Evolutionary conservation across 2,113 vertebrate species (phyloP), one percentile per base, ranked within the genome.

Genomic region (Labeo rohita): DNA sequence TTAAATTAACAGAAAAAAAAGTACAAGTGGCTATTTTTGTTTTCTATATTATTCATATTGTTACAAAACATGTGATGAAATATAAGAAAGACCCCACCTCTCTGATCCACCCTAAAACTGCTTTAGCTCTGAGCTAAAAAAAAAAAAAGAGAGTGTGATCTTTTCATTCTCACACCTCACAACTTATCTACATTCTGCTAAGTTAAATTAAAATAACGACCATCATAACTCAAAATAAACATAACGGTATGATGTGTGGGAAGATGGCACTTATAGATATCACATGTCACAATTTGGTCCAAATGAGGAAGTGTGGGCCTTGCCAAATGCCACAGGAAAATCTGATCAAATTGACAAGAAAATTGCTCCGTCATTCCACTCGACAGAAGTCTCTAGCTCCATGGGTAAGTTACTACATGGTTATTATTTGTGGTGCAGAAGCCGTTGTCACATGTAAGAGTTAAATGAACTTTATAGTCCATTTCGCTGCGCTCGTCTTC

Each of bases 391-490:
- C 13, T 80, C 16, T 43, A 15, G 12, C 23, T 50, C 9, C 3
- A 6, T 56, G 28, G 12, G 23, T 59, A 50, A 18, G n/a, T 56
- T 13, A 15, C 23, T 83, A 6, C 1, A 11, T 8, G 54, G 18
- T 18, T 73, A 13, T 10, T 28, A 13, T 73, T 23, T 59, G 68
- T 39, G 63, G 47, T 1, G 23, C n/a, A 13, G 59, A 39, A 34
- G 65, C 74, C 80, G 49, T 56, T 63, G 83, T 74, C 8, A 47
- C 16, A 50, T 34, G 5, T 45, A 87, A 84, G 50, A 83, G 61
- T 85, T 63, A 87, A 87, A 75, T 83, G 13, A 45, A 86, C 76
- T 83, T 81, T 81, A 75, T 65, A 52, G 84, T 84, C 87, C 78
- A 77, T 89, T 84, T 84, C 72, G 61, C 34, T 66, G 34, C 36